A percentile compares a stretch with the other conserved stretches of the same genome.
These are phyloP conservation scores for Carassius gibelio DNA, from an alignment of 2,113 vertebrate species.

Conservation along the genomic window DNA sequence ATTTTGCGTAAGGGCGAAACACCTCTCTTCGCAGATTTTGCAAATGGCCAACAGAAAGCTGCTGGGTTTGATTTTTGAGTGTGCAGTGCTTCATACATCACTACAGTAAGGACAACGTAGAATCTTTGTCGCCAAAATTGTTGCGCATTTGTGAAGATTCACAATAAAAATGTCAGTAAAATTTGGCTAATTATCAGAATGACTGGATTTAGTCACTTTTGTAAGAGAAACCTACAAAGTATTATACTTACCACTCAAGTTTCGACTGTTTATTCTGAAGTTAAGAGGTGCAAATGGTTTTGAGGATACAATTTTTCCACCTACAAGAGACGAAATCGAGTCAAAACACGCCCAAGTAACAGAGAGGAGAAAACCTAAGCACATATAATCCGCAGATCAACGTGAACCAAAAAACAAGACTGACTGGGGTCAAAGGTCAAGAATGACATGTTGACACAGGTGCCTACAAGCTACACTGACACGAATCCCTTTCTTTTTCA, in stretches of 20 bases:
- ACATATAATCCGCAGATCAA: background rate
- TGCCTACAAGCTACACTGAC: background rate
- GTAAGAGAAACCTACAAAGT: background rate
- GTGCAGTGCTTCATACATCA: too few species aligned
- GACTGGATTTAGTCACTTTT: background rate
- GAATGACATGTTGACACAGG: constrained; percentile 41
- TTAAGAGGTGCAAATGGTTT: constrained; percentile 99
- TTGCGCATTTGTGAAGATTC: too few species aligned
- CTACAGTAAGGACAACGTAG: too few species aligned
- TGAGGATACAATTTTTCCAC: constrained; percentile 98
- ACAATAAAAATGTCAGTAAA: too few species aligned
- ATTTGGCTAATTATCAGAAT: too few species aligned
- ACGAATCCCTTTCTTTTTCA: background rate
- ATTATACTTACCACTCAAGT: constrained; percentile 90
- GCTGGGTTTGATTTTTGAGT: background rate
- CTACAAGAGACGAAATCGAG: constrained; percentile 69
- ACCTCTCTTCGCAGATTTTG: background rate
- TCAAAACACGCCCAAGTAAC: background rate
- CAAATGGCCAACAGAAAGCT: background rate
- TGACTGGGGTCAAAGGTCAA: constrained; percentile 40
- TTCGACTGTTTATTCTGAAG: constrained; percentile 99
- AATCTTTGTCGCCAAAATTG: too few species aligned
- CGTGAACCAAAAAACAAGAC: background rate
- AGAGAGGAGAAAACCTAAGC: background rate
- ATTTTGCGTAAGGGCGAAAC: background rate